These are phyloP conservation scores for Argyrosomus japonicus DNA, from an alignment of 2,113 vertebrate genomes.

Conservation along the genomic window DNA sequence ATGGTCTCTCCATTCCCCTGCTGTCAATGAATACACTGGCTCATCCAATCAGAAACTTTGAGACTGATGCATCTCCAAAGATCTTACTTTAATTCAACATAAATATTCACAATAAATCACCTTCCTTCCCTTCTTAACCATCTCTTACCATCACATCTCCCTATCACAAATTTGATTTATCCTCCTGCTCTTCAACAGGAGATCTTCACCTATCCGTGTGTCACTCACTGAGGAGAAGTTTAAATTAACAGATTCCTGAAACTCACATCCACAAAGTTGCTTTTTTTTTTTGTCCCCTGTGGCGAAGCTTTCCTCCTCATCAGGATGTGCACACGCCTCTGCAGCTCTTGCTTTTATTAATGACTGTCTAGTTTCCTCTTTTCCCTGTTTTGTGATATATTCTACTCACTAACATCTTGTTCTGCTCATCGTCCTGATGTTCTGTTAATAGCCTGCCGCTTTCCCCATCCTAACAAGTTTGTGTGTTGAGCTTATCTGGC, in stretches of 20 bases:
- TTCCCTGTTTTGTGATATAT: neutral
- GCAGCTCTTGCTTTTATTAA: conserved; percentile 27
- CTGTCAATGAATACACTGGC: neutral
- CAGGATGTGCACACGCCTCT: neutral
- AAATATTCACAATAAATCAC: neutral
- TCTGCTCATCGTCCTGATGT: conserved; percentile 7
- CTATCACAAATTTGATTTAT: neutral
- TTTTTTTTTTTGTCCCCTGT: neutral
- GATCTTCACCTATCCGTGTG: neutral
- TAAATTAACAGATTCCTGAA: conserved; percentile 34
- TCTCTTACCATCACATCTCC: neutral
- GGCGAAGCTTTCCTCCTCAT: conserved; percentile 14
- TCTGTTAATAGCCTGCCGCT: neutral
- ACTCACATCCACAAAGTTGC: conserved; percentile 1
- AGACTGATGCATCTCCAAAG: neutral
- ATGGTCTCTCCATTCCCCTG: neutral
- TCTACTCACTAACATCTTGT: neutral
- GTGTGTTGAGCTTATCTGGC: neutral
- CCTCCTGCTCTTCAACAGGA: neutral
- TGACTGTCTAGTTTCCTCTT: conserved; percentile 1
- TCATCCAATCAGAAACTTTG: neutral
- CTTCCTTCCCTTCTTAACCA: neutral
- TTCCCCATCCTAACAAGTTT: conserved; percentile 6
- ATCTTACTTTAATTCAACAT: neutral
- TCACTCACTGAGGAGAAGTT: conserved; percentile 12